These are phyloP conservation scores for Aegithalos caudatus DNA, from an alignment of 2,113 vertebrate genomes.

Conservation along the genomic window DNA sequence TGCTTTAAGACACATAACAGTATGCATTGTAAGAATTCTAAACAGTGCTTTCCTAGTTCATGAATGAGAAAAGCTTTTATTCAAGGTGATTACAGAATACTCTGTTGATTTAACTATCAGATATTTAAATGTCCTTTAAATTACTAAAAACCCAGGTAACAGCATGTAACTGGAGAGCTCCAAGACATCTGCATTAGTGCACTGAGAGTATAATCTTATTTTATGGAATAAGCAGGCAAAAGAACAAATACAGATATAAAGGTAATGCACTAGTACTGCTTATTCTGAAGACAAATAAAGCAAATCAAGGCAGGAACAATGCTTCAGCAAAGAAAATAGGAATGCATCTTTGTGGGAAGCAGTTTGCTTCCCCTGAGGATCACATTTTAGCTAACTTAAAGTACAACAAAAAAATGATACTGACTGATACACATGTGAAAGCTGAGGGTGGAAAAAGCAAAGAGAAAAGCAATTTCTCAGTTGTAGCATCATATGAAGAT, in stretches of 20 bases:
- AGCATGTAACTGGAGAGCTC: background rate
- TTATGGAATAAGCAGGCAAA: background rate
- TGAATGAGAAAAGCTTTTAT: conserved; percentile 38
- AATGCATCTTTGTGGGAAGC: background rate
- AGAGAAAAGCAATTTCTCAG: background rate
- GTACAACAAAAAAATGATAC: background rate
- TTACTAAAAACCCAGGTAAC: background rate
- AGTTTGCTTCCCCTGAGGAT: background rate
- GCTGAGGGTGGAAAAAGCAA: background rate
- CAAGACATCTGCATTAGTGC: background rate
- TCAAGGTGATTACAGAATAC: conserved; percentile 29
- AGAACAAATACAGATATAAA: background rate
- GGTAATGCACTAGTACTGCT: background rate
- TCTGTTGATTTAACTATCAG: background rate
- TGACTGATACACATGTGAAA: background rate
- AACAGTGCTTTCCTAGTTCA: background rate
- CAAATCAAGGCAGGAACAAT: background rate
- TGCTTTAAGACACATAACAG: background rate
- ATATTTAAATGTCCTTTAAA: background rate
- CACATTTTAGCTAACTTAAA: background rate
- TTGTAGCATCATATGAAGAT: background rate
- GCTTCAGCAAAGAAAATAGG: background rate
- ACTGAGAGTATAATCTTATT: background rate
- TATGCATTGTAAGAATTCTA: background rate
- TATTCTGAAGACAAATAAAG: background rate